A percentile compares a stretch with the other conserved stretches of the same genome.
Conservation (phyloP, 2,888 invertebrate genomes). For the Carterocephalus palaemon region DNA sequence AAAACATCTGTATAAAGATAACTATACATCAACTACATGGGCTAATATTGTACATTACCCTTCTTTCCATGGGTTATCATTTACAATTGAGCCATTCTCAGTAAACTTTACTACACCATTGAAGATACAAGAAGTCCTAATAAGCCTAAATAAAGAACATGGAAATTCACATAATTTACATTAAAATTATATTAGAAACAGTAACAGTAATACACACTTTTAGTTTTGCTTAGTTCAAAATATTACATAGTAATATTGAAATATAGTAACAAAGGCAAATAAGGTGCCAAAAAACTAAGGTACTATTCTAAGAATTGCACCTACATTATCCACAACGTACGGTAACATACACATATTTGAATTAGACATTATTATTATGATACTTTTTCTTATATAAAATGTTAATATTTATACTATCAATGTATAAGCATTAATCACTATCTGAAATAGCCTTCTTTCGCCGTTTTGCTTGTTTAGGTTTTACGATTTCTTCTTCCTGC, state of each 20-base stretch:
- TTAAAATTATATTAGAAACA: conserved; percentile 26
- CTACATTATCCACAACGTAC: conserved; percentile 45
- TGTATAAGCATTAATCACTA: conserved; percentile 88
- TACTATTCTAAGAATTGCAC: conserved; percentile 67
- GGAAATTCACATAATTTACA: conserved; percentile 18
- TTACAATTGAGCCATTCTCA: conserved; percentile 3
- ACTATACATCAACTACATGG: conserved; percentile 57
- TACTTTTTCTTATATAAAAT: conserved; percentile 75
- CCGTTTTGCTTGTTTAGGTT: conserved; percentile 93
- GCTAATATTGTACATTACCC: conserved; percentile 54
- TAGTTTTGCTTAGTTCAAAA: conserved; percentile 5
- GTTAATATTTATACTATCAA: conserved; percentile 68
- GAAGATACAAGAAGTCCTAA: conserved; percentile 18
- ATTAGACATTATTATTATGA: conserved; percentile 58
- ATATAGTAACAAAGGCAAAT: conserved; percentile 41
- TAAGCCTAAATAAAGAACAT: conserved; percentile 4
- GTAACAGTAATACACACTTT: conserved; percentile 26
- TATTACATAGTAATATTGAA: conserved; percentile 39
- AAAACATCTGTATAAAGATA: conserved; percentile 65
- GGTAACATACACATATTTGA: conserved; percentile 42
- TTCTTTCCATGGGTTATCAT: background rate
- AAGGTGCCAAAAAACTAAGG: conserved; percentile 46
- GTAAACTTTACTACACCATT: background rate
- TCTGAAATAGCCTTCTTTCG: conserved; percentile 95
- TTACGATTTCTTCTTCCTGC: conserved; percentile 94